Evolutionary conservation across 2,888 invertebrate genomes (phyloP), one percentile per base, ranked within the genome.

Genomic region (Caenorhabditis sp.): DNA sequence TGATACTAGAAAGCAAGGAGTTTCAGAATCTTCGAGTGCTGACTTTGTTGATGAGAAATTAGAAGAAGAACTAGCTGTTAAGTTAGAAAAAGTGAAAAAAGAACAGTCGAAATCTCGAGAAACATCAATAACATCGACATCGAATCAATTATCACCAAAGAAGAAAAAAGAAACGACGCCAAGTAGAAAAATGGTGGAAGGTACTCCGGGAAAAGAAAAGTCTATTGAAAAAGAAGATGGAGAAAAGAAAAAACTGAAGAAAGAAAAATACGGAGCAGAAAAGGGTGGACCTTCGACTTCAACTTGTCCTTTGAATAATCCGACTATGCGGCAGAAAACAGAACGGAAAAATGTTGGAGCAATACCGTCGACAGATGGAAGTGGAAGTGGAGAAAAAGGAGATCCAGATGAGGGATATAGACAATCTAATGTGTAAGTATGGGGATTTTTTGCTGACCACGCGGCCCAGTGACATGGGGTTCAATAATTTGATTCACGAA

Each of bases 401-500:
- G 54, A 38, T 26, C 17, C 17, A 1, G 72, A 69, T 31, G 70
- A 69, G 36, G 68, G 65, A 1, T 80, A 69, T 61, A 23, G 60
- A 1, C 70, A 70, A 27, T 70, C 76, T 0, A 65, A 80, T 60
- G 61, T 80, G 74, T 78, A 52, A 56, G 73, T 66, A 10, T 25
- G 54, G 5, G 53, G 10, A 36, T 20, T 61, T 21, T 60, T 67
- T 14, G 31, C n/a, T 57, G 25, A 20, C n/a, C n/a, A n/a, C n/a
- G n/a, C n/a, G n/a, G n/a, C n/a, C n/a, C n/a, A n/a, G n/a, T n/a
- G n/a, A n/a, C n/a, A n/a, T n/a, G n/a, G n/a, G n/a, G n/a, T n/a
- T n/a, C n/a, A n/a, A n/a, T n/a, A n/a, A n/a, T n/a, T n/a, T n/a
- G n/a, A n/a, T n/a, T n/a, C n/a, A n/a, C n/a, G n/a, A n/a, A n/a